phyloP scores from a whole-genome alignment of 2,797 vertebrate genomes.

The Nyctalus aviator region DNA sequence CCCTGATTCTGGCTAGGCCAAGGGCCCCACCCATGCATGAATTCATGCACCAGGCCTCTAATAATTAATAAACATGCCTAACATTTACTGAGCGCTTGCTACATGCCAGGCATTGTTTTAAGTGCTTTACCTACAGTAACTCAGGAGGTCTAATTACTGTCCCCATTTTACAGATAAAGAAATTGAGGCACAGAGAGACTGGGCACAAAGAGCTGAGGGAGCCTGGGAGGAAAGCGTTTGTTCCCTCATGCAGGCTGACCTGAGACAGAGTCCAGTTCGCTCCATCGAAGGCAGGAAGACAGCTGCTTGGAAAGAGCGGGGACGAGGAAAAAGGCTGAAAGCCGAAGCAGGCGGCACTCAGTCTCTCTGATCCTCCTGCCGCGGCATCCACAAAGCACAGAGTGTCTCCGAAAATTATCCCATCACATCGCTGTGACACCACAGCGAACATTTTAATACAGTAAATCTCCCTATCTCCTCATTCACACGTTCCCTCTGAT shows the following conservation, averaged over 20 bases:
- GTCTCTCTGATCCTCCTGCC: neutral
- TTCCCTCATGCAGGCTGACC: neutral
- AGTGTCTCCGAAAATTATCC: neutral
- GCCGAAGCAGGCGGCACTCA: neutral
- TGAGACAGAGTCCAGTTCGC: neutral
- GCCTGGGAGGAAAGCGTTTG: neutral
- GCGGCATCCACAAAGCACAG: neutral
- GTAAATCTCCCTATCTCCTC: slow-evolving; percentile 24
- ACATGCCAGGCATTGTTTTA: neutral
- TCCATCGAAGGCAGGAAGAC: neutral
- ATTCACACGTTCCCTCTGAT: neutral
- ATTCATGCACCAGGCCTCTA: too few relatives aligned
- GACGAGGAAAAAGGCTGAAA: neutral
- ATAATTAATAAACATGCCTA: neutral
- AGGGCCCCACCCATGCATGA: too few relatives aligned
- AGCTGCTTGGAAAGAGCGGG: neutral
- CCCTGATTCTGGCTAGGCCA: too few relatives aligned
- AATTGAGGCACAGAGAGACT: neutral
- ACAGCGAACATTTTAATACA: slow-evolving; percentile 1
- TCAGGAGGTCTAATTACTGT: neutral
- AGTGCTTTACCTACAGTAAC: neutral
- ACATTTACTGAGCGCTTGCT: neutral
- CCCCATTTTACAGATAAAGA: neutral
- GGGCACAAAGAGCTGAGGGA: neutral
- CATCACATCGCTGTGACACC: neutral